These are phyloP conservation scores for Hypselothyrea guttata DNA, from an alignment of 2,888 invertebrate species.

Conservation along the genomic window DNA sequence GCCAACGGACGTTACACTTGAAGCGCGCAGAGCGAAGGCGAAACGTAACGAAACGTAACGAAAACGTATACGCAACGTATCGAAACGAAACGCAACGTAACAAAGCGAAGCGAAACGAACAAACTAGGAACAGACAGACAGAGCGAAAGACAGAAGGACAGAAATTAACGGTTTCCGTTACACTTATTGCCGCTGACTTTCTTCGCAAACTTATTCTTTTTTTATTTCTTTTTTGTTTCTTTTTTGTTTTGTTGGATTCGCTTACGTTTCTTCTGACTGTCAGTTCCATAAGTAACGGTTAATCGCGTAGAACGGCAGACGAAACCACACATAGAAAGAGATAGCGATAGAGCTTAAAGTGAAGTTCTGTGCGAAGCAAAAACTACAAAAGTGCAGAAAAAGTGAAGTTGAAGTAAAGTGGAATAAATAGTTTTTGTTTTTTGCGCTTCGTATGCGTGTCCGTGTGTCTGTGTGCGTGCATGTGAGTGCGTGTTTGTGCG, in stretches of 20 bases:
- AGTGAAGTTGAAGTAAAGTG: constrained; percentile 31
- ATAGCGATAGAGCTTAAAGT: constrained; percentile 22
- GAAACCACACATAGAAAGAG: constrained; percentile 6
- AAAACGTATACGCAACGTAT: no score
- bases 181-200: constrained; percentile 25
- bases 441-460: constrained; percentile 18
- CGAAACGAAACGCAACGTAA: neutral
- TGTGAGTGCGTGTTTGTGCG: constrained; percentile 24
- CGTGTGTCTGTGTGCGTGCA: constrained; percentile 31
- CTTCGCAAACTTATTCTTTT: no score
- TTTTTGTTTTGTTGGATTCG: neutral
- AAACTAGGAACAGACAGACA: neutral
- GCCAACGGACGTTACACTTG: constrained; percentile 70
- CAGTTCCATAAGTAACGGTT: constrained; percentile 36
- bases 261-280: constrained; percentile 1
- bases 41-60: neutral
- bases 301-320: constrained; percentile 27
- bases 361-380: constrained; percentile 41
- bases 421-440: constrained; percentile 22
- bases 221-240: no score
- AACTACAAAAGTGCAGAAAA: constrained; percentile 20
- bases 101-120: neutral
- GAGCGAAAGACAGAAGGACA: constrained; percentile 4
- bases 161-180: constrained; percentile 32
- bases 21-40: constrained; percentile 5